A percentile compares a stretch with the other conserved stretches of the same genome.
These are phyloP conservation scores for Pseudochirops cupreus DNA, from an alignment of 2,797 vertebrate genomes.

Conservation along the genomic window DNA sequence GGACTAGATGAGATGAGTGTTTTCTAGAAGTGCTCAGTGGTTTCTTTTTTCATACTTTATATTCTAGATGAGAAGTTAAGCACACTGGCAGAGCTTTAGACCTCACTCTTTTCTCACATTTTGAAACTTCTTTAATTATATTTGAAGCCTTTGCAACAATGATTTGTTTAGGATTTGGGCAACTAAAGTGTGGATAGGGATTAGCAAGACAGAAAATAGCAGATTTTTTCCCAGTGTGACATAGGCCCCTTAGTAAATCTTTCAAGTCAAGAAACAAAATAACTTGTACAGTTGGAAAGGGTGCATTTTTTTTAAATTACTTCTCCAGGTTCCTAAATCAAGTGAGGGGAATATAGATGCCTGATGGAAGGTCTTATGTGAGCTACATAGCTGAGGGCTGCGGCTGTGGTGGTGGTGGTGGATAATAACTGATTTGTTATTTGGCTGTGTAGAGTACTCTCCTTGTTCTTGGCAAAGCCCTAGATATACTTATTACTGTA, in stretches of 20 bases:
- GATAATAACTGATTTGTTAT: not conserved
- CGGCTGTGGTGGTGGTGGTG: not conserved
- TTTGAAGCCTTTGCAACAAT: not conserved
- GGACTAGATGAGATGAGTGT: not conserved
- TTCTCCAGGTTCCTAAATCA: conserved; percentile 20
- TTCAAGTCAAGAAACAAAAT: not conserved
- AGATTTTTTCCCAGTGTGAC: not conserved
- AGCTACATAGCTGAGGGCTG: not conserved
- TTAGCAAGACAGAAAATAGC: not conserved
- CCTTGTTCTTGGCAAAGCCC: conserved; percentile 21
- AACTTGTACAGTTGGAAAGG: not conserved
- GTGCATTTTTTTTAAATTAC: not conserved
- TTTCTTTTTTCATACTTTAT: not conserved
- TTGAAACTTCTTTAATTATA: not conserved
- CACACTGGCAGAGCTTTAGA: not conserved
- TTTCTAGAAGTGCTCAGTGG: not conserved
- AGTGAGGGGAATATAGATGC: not conserved
- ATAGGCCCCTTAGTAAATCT: not conserved
- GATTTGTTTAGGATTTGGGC: conserved; percentile 4
- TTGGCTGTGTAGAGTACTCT: not conserved
- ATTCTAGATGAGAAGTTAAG: not conserved
- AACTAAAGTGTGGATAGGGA: not conserved
- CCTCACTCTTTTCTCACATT: not conserved
- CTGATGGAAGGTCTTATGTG: not conserved
- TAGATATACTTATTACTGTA: not conserved